Percentiles rank a stretch among this genome's conserved stretches.
phyloP scores from a whole-genome alignment of 2,888 invertebrate species.

The Cerastoderma edule region DNA sequence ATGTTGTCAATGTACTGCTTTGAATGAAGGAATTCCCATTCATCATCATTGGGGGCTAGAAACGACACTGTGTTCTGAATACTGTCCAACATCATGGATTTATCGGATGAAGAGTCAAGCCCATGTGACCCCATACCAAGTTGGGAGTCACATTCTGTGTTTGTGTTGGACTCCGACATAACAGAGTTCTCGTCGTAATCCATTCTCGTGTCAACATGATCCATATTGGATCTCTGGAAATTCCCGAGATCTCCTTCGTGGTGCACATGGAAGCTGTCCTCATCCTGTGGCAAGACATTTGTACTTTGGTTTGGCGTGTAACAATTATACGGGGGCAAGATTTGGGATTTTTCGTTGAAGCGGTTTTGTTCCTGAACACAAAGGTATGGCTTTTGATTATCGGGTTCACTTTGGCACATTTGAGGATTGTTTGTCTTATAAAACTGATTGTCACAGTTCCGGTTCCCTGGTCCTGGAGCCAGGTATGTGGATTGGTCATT shows the following conservation, averaged over 20 bases:
- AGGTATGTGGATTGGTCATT: constrained; percentile 19
- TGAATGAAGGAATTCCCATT: constrained; percentile 61
- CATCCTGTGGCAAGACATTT: constrained; percentile 47
- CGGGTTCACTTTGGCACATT: constrained; percentile 56
- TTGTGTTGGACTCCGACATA: constrained; percentile 41
- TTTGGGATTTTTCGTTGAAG: constrained; percentile 52
- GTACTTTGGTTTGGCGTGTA: constrained; percentile 53
- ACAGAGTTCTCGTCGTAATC: constrained; percentile 58
- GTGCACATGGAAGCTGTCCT: constrained; percentile 51
- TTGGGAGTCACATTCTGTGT: constrained; percentile 47
- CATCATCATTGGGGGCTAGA: constrained; percentile 38
- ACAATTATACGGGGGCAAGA: constrained; percentile 57
- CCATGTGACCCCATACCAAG: constrained; percentile 27
- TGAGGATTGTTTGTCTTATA: constrained; percentile 44
- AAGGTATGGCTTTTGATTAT: constrained; percentile 60
- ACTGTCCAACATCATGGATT: constrained; percentile 32
- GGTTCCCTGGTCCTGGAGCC: constrained; percentile 31
- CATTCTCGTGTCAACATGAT: constrained; percentile 44
- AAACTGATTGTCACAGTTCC: constrained; percentile 45
- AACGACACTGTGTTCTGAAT: constrained; percentile 29
- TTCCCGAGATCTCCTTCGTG: constrained; percentile 51
- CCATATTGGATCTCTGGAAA: no score
- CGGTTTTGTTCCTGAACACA: constrained; percentile 54
- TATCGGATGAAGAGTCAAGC: constrained; percentile 24
- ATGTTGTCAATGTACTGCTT: constrained; percentile 61